Conservation (phyloP, 2,888 invertebrate genomes). For the Xestia c-nigrum region DNA sequence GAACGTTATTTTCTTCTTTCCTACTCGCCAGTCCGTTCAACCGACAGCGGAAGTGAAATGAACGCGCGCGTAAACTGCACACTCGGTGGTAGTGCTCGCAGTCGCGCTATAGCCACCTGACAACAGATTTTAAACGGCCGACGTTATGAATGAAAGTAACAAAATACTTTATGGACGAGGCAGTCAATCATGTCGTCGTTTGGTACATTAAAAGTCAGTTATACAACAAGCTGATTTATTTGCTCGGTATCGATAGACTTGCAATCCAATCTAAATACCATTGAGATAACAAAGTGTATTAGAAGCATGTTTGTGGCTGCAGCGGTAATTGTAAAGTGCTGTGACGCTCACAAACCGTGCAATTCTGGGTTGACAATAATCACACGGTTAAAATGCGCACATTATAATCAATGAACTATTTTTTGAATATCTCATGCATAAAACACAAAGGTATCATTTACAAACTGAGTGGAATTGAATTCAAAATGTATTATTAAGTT, state of each 20-base stretch:
- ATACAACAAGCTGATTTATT: constrained; percentile 52
- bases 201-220: constrained; percentile 53
- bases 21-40: constrained; percentile 87
- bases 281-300: constrained; percentile 61
- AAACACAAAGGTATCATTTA: constrained; percentile 56
- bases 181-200: constrained; percentile 49
- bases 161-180: constrained; percentile 47
- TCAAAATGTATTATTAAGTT: constrained; percentile 48
- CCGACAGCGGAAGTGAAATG: constrained; percentile 89
- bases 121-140: constrained; percentile 65
- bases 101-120: constrained; percentile 63
- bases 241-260: constrained; percentile 37
- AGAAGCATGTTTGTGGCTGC: constrained; percentile 43
- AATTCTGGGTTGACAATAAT: constrained; percentile 63
- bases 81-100: constrained; percentile 69
- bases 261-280: constrained; percentile 50
- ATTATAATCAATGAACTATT: constrained; percentile 63
- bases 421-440: constrained; percentile 63
- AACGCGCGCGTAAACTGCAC: constrained; percentile 87
- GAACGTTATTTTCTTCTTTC: constrained; percentile 89
- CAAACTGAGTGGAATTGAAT: constrained; percentile 49
- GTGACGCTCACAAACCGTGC: constrained; percentile 59
- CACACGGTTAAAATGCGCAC: constrained; percentile 55
- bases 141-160: constrained; percentile 69
- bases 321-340: constrained; percentile 47